Evolutionary conservation across 2,888 invertebrate species (phyloP).

Genomic region (Entomobrya proxima): DNA sequence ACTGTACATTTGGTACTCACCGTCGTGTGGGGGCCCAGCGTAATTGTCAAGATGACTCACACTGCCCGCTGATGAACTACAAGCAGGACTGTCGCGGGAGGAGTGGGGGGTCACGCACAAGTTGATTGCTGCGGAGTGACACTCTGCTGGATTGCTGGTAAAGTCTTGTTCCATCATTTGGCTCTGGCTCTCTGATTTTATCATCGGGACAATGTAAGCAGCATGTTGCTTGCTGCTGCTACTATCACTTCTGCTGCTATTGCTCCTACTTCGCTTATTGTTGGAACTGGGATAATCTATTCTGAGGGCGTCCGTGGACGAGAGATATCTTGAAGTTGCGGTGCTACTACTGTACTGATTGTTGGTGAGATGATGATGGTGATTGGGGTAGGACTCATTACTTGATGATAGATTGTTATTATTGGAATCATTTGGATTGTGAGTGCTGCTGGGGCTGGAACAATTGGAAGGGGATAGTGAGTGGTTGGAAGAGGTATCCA

Average conservation of each 20-base stretch:
- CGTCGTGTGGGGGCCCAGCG: slow-evolving; percentile 45
- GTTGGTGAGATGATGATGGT: slow-evolving; percentile 33
- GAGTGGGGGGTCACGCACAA: slow-evolving; percentile 64
- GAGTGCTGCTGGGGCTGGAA: slow-evolving; percentile 65
- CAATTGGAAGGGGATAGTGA: slow-evolving; percentile 62
- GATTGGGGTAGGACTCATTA: slow-evolving; percentile 48
- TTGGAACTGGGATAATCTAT: slow-evolving; percentile 54
- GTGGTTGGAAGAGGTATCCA: slow-evolving; percentile 64
- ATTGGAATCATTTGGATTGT: slow-evolving; percentile 67
- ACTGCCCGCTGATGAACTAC: slow-evolving; percentile 64
- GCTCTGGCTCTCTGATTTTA: slow-evolving; percentile 46
- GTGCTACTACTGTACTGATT: slow-evolving; percentile 29
- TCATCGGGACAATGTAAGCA: slow-evolving; percentile 22
- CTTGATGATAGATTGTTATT: slow-evolving; percentile 61
- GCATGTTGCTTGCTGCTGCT: slow-evolving; percentile 41
- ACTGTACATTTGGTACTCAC: slow-evolving; percentile 68
- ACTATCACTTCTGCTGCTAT: slow-evolving; percentile 64
- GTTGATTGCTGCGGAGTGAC: slow-evolving; percentile 61
- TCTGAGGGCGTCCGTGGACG: slow-evolving; percentile 57
- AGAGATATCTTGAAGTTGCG: slow-evolving; percentile 45
- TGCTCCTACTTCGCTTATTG: slow-evolving; percentile 55
- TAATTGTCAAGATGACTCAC: slow-evolving; percentile 64
- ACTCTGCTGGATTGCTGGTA: slow-evolving; percentile 49
- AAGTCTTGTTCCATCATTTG: slow-evolving; percentile 65
- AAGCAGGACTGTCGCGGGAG: slow-evolving; percentile 63